Base-by-base conservation (phyloP, 30 jellyfish, hydroid and myxozoan genomes). In the Aurelia aurita complex sp. Pacific region DNA sequence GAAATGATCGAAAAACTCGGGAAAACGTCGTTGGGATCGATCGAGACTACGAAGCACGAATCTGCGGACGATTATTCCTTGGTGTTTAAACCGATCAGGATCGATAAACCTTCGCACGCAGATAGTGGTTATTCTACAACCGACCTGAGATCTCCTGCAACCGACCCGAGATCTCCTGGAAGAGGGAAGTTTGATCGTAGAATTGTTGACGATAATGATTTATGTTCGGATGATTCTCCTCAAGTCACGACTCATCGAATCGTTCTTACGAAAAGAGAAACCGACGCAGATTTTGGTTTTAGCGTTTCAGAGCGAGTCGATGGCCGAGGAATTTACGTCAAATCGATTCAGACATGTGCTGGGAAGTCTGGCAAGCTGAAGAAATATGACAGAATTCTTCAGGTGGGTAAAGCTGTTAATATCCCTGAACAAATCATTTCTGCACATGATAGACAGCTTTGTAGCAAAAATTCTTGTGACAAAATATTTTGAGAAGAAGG, bases 241-340 rank as follows among this genome's bases (percentile, higher is more conserved):
- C 77, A 66, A 34, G 50, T 68, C 9, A 67, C 91, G 42, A 54
- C 72, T 1, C 91, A 81, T 55, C 91, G 91, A 5, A 81, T 81
- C 60, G 76, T 81, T 2, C 67, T 83, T 15, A 83, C 86, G 34
- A 72, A 65, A 65, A 38, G 53, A 13, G 87, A 72, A 13, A 38
- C 23, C 40, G 87, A 74, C 70, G 69, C 80, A 57, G 96, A 80
- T 59, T 88, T 77, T 55, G 96, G 96, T 14, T 88, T 88, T 64
- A 88, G 96, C 34, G 59, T 88, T n/a, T 79, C 96, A n/a, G 96
- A 88, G 35, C 80, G 86, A 53, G 52, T 80, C 60, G 80, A 74
- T 40, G 96, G 91, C 13, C 42, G 57, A 0, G 96, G 96, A 4
- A 81, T 88, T 17, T 88, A 51, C 65, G 79, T 88, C 15, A 73